Percentiles rank a stretch among this genome's conserved stretches.
Evolutionary conservation across 2,888 invertebrate genomes (phyloP).

Genomic region (Andrena dorsata): DNA sequence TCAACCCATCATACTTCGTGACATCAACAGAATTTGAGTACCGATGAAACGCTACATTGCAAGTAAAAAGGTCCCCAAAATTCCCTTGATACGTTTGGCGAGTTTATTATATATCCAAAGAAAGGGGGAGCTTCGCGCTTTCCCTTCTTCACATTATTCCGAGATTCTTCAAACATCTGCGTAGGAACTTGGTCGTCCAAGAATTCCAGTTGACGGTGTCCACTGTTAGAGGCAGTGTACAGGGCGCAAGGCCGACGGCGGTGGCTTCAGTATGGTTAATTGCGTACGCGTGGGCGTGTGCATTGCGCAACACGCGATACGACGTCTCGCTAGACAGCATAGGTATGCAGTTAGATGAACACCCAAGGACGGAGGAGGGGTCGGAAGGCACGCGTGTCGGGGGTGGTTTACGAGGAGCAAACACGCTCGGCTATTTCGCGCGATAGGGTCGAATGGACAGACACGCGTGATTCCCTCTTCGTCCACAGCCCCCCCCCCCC

Average conservation of each 20-base stretch:
- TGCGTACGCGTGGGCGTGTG: neutral
- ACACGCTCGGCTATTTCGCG: constrained; percentile 72
- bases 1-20: no score
- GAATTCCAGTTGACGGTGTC: no score
- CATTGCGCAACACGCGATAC: constrained; percentile 36
- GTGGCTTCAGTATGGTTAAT: neutral
- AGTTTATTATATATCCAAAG: no score
- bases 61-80: no score
- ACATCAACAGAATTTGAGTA: no score
- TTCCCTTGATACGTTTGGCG: no score
- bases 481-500: constrained; percentile 15
- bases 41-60: no score
- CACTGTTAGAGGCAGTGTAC: no score
- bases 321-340: constrained; percentile 54
- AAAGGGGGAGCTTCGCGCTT: no score
- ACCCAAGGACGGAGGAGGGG: constrained; percentile 17
- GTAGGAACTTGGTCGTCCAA: no score
- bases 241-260: neutral
- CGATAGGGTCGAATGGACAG: constrained; percentile 63
- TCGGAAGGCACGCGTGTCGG: constrained; percentile 65
- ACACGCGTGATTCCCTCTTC: constrained; percentile 56
- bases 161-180: no score
- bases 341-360: constrained; percentile 55
- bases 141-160: no score
- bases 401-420: constrained; percentile 75